Evolutionary conservation across 2,113 vertebrate genomes (phyloP).

Genomic region (Indri indri): DNA sequence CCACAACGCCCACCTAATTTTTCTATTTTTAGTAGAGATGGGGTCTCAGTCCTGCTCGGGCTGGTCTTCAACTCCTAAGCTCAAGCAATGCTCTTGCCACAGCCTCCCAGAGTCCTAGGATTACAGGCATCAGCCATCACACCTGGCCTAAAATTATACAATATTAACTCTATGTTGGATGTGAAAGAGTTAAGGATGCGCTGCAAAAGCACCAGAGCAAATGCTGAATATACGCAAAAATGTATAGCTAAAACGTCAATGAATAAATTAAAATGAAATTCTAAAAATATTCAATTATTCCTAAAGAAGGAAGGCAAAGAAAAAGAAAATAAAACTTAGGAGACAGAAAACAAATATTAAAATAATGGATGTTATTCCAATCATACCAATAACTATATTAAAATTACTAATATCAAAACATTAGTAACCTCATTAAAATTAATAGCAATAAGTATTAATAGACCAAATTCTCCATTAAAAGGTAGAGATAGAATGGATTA

Average conservation of each 20-base stretch:
- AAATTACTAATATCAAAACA: background rate
- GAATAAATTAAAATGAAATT: background rate
- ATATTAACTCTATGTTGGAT: background rate
- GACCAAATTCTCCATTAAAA: background rate
- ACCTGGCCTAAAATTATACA: no score
- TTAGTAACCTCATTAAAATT: background rate
- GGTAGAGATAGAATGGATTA: background rate
- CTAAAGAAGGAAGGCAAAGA: background rate
- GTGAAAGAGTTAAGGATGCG: background rate
- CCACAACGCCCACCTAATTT: no score
- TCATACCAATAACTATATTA: background rate
- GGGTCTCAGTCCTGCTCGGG: no score
- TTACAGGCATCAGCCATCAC: no score
- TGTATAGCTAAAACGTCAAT: background rate
- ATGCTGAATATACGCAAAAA: background rate
- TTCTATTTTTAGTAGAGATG: no score
- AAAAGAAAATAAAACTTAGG: background rate
- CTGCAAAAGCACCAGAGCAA: background rate
- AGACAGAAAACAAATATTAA: background rate
- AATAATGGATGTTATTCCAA: background rate
- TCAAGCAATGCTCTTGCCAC: no score
- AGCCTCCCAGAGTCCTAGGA: no score
- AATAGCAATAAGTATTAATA: background rate
- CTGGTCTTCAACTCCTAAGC: no score
- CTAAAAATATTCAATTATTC: background rate